Evolutionary conservation across 2,888 invertebrate species (phyloP).

Genomic region (Amiota communis): DNA sequence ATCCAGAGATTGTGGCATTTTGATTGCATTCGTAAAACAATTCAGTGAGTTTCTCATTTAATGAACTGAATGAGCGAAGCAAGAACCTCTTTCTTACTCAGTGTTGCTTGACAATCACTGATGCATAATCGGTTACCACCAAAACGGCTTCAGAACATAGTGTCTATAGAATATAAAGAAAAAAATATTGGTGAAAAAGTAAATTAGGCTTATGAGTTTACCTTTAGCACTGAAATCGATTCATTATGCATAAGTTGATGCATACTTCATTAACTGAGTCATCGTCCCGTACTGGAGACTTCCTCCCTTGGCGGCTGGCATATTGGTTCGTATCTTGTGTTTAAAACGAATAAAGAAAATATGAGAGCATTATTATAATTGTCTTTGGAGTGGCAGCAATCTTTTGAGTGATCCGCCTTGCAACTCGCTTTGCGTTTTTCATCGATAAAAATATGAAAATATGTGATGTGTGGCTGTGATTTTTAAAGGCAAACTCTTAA

Average conservation of each 20-base stretch:
- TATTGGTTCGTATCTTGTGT: conserved; percentile 88
- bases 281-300: conserved; percentile 82
- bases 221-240: conserved; percentile 90
- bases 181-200: no score
- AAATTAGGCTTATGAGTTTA: no score
- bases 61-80: conserved; percentile 72
- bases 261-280: conserved; percentile 91
- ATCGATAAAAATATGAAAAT: conserved; percentile 73
- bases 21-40: conserved; percentile 69
- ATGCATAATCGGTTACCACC: conserved; percentile 79
- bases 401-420: conserved; percentile 69
- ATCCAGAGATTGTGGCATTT: no score
- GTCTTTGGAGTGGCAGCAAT: conserved; percentile 51
- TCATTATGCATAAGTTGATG: conserved; percentile 89
- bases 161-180: conserved; percentile 74
- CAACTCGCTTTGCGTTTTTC: no score
- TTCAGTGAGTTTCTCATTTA: conserved; percentile 70
- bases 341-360: conserved; percentile 74
- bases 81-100: conserved; percentile 71
- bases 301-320: conserved; percentile 90
- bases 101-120: conserved; percentile 68
- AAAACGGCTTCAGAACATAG: conserved; percentile 86
- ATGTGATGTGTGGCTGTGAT: no score
- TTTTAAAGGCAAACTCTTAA: conserved; percentile 66
- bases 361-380: background rate